A percentile compares a stretch with the other conserved stretches of the same genome.
Evolutionary conservation across 2,888 invertebrate species (phyloP).

Genomic region (Caenorhabditis uteleia): DNA sequence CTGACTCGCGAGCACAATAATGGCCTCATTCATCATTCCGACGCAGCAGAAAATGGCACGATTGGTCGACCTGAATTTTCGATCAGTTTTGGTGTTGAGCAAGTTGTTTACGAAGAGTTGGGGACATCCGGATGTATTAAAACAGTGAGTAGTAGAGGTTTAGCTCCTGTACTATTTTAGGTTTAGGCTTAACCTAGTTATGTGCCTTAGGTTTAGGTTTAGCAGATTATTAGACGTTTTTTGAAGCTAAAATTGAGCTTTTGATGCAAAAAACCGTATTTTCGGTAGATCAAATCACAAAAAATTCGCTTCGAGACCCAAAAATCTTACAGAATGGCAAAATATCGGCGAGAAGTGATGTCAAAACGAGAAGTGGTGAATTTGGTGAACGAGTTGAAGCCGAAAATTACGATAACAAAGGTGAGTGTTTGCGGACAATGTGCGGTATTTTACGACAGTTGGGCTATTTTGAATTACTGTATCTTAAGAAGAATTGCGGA

Average conservation of each 20-base stretch:
- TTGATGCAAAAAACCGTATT: too few species aligned
- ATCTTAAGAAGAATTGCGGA: too few species aligned
- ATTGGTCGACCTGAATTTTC: constrained; percentile 57
- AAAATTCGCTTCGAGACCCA: too few species aligned
- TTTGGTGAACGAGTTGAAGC: constrained; percentile 47
- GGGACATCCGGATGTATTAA: constrained; percentile 89
- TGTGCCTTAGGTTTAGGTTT: too few species aligned
- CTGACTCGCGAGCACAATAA: constrained; percentile 81
- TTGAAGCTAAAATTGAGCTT: too few species aligned
- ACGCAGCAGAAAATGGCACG: constrained; percentile 13
- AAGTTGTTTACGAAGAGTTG: constrained; percentile 91
- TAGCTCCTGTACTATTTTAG: too few species aligned
- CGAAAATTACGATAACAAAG: constrained; percentile 46
- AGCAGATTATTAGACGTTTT: too few species aligned
- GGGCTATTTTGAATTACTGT: too few species aligned
- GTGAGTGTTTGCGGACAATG: constrained; percentile 31
- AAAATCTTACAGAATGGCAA: constrained; percentile 52
- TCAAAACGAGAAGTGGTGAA: constrained; percentile 49
- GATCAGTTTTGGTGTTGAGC: constrained; percentile 53
- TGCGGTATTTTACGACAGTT: too few species aligned
- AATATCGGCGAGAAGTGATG: constrained; percentile 56
- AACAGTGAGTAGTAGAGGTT: constrained; percentile 60
- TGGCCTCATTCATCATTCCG: constrained; percentile 24
- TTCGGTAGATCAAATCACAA: too few species aligned
- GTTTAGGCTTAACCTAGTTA: too few species aligned